A percentile compares a stretch with the other conserved stretches of the same genome.
These are phyloP conservation scores for Acanthaster planci DNA, from an alignment of 35 echinoderm and acorn worm species.

Conservation along the genomic window DNA sequence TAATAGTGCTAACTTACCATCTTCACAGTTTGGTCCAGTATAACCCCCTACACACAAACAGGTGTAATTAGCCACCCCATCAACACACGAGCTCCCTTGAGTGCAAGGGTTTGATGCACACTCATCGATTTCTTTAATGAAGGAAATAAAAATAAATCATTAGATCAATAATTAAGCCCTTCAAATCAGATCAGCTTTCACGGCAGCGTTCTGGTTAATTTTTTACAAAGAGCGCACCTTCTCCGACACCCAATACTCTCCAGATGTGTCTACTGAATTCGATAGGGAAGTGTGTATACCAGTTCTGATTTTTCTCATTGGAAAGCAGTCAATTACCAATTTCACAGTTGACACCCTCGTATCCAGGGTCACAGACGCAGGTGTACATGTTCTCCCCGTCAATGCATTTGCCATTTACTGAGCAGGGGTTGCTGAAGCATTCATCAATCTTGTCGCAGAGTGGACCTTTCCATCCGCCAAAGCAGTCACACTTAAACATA, in stretches of 20 bases:
- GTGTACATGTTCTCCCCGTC: constrained; percentile 50
- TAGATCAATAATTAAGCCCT: too few relatives aligned
- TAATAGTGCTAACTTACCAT: constrained; percentile 33
- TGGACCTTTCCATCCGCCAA: constrained; percentile 41
- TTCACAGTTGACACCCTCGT: constrained; percentile 66
- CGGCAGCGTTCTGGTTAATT: too few relatives aligned
- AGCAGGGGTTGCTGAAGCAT: constrained; percentile 52
- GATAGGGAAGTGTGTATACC: too few relatives aligned
- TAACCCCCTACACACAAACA: constrained; percentile 58
- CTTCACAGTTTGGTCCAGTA: constrained; percentile 60
- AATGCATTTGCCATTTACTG: constrained; percentile 62
- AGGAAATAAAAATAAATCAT: background rate
- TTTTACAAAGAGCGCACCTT: too few relatives aligned
- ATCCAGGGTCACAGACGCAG: constrained; percentile 68
- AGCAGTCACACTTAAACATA: constrained; percentile 55
- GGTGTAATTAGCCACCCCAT: constrained; percentile 44
- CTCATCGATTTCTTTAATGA: constrained; percentile 59
- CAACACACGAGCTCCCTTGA: constrained; percentile 59
- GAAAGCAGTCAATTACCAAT: too few relatives aligned
- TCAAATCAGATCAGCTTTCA: too few relatives aligned
- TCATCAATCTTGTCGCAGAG: constrained; percentile 62
- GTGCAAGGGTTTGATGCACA: constrained; percentile 55
- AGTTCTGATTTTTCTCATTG: too few relatives aligned
- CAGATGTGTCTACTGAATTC: too few relatives aligned
- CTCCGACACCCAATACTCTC: too few relatives aligned